Percentiles rank a stretch among this genome's conserved stretches.
Evolutionary conservation across 2,888 invertebrate genomes (phyloP).

Genomic region (Thelaira solivaga): DNA sequence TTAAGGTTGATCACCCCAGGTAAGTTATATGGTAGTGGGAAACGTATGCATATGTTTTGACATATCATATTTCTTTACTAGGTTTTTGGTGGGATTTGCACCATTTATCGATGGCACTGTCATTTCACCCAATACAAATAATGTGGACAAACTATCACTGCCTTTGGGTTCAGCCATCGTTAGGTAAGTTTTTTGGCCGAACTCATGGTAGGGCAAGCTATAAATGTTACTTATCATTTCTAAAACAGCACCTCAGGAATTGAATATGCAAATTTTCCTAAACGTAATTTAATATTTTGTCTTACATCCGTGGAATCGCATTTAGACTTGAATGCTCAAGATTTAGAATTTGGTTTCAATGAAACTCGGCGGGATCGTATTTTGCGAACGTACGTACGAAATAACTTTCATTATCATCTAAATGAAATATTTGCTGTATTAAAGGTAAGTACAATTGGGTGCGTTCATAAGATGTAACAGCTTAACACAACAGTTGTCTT

Average conservation of each 20-base stretch:
- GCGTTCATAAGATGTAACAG: too few relatives aligned
- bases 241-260: constrained; percentile 81
- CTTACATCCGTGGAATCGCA: constrained; percentile 90
- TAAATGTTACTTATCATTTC: background rate
- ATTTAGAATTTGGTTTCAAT: constrained; percentile 94
- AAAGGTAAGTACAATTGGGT: constrained; percentile 77
- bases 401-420: constrained; percentile 95
- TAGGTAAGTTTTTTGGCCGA: constrained; percentile 78
- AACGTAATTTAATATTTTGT: constrained; percentile 89
- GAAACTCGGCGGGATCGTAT: constrained; percentile 91
- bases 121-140: constrained; percentile 80
- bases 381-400: constrained; percentile 93
- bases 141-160: constrained; percentile 72
- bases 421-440: constrained; percentile 96
- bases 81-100: constrained; percentile 93
- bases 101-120: constrained; percentile 95
- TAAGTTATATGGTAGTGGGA: constrained; percentile 62
- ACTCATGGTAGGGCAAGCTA: too few relatives aligned
- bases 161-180: constrained; percentile 77
- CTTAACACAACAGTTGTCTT: too few relatives aligned
- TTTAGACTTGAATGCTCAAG: constrained; percentile 88
- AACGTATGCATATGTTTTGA: constrained; percentile 41
- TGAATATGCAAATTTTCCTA: constrained; percentile 89
- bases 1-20: constrained; percentile 86
- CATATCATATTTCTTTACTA: constrained; percentile 61